phyloP scores from a whole-genome alignment of 2,113 vertebrate species.

The Xiphorhynchus elegans region DNA sequence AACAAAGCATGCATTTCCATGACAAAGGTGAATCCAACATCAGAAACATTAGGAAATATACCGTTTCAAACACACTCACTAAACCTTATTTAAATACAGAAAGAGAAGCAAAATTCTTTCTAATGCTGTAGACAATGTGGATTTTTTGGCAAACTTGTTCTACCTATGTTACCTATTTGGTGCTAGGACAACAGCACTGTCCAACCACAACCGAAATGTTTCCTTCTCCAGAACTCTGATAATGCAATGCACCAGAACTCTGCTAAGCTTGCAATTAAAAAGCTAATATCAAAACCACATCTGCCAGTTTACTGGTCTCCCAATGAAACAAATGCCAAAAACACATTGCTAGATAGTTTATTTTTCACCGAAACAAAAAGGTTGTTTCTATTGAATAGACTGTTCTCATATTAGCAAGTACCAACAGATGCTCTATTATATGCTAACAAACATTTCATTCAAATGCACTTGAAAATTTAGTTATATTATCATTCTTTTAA shows the following conservation, averaged over 20 bases:
- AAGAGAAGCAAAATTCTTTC: not conserved
- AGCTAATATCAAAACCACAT: not conserved
- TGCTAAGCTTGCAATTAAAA: not conserved
- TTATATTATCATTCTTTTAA: constrained; percentile 24
- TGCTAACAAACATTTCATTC: not conserved
- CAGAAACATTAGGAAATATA: not conserved
- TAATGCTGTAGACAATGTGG: not conserved
- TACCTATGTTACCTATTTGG: not conserved
- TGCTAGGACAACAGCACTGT: not conserved
- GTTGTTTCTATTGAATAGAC: not conserved
- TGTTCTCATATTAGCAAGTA: constrained; percentile 7
- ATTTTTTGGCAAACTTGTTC: constrained; percentile 19
- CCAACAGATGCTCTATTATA: not conserved
- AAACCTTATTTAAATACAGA: not conserved
- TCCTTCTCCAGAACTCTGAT: not conserved
- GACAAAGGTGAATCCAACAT: constrained; percentile 16
- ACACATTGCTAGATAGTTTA: not conserved
- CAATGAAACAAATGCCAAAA: not conserved
- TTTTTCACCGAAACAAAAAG: constrained; percentile 33
- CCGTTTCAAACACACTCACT: not conserved
- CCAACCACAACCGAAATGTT: not conserved
- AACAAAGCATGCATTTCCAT: constrained; percentile 50
- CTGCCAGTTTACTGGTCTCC: not conserved
- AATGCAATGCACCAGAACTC: not conserved
- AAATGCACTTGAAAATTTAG: constrained; percentile 23